A percentile compares a stretch with the other conserved stretches of the same genome.
Conservation (phyloP, 2,888 invertebrate genomes). For the Parnassius smintheus region DNA sequence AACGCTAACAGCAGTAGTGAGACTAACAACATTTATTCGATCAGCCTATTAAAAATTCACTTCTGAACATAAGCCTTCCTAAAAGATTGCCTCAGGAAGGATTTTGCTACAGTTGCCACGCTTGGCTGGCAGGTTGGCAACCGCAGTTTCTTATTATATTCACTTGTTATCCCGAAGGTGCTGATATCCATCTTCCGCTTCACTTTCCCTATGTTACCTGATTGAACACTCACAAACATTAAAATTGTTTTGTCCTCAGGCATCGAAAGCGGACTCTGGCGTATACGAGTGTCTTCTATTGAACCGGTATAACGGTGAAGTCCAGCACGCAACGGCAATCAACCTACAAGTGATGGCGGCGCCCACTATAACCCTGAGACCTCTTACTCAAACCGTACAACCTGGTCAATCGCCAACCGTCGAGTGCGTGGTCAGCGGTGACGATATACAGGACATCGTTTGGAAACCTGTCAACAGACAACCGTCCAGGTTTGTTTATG, state of each 20-base stretch:
- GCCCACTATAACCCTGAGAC: constrained; percentile 82
- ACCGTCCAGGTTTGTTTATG: constrained; percentile 73
- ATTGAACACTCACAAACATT: neutral
- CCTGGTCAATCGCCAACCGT: constrained; percentile 89
- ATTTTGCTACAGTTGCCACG: too few species aligned
- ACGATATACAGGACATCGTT: constrained; percentile 85
- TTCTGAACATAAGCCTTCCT: too few species aligned
- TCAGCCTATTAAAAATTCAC: too few species aligned
- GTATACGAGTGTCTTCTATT: constrained; percentile 88
- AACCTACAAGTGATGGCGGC: constrained; percentile 50
- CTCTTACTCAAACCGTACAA: constrained; percentile 85
- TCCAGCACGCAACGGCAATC: constrained; percentile 47
- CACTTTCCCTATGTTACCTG: too few species aligned
- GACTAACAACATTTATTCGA: too few species aligned
- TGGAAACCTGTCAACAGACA: constrained; percentile 85
- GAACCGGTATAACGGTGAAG: constrained; percentile 43
- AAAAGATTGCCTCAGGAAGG: too few species aligned
- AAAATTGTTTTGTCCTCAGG: constrained; percentile 44
- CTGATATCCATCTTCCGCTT: too few species aligned
- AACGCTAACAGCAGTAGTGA: too few species aligned
- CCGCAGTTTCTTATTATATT: too few species aligned
- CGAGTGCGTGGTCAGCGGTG: constrained; percentile 87
- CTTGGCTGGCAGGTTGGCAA: too few species aligned
- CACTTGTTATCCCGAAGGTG: too few species aligned
- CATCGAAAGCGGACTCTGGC: constrained; percentile 87